Conservation (phyloP, 2,113 vertebrate genomes). For the Neolamprologus caudopunctatus region DNA sequence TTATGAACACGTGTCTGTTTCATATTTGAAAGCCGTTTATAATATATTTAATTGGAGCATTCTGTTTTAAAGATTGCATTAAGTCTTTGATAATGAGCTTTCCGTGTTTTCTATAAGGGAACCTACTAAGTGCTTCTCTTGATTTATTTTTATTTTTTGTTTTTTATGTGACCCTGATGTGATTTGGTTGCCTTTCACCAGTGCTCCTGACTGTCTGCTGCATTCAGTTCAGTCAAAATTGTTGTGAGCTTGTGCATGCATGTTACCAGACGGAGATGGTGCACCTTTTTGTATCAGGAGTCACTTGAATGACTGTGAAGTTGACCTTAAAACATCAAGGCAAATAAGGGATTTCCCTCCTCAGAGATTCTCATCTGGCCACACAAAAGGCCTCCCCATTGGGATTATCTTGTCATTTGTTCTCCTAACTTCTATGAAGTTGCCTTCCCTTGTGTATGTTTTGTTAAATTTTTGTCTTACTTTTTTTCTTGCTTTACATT, state of each 20-base stretch:
- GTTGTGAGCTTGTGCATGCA: not conserved
- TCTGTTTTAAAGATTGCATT: slow-evolving; percentile 77
- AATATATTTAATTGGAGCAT: slow-evolving; percentile 60
- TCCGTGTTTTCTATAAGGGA: slow-evolving; percentile 64
- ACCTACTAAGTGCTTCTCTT: slow-evolving; percentile 43
- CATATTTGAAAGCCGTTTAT: slow-evolving; percentile 62
- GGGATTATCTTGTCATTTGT: slow-evolving; percentile 69
- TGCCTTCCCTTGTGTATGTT: slow-evolving; percentile 64
- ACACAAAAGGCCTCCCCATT: slow-evolving; percentile 64
- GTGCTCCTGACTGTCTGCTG: not conserved
- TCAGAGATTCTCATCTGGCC: slow-evolving; percentile 53
- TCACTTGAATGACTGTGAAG: not conserved
- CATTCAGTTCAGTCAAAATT: not conserved
- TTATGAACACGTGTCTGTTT: slow-evolving; percentile 55
- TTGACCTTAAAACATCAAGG: not conserved
- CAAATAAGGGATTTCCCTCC: slow-evolving; percentile 35
- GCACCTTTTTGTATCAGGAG: not conserved
- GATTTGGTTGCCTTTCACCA: slow-evolving; percentile 4
- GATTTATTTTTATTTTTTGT: not conserved
- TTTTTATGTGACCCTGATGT: slow-evolving; percentile 4
- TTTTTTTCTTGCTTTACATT: slow-evolving; percentile 59
- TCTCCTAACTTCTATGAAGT: slow-evolving; percentile 82
- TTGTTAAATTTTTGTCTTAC: not conserved
- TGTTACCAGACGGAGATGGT: not conserved
- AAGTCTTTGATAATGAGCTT: slow-evolving; percentile 58